phyloP scores from a whole-genome alignment of 1,140 invertebrate species.

The Andrena cerasifolii region DNA sequence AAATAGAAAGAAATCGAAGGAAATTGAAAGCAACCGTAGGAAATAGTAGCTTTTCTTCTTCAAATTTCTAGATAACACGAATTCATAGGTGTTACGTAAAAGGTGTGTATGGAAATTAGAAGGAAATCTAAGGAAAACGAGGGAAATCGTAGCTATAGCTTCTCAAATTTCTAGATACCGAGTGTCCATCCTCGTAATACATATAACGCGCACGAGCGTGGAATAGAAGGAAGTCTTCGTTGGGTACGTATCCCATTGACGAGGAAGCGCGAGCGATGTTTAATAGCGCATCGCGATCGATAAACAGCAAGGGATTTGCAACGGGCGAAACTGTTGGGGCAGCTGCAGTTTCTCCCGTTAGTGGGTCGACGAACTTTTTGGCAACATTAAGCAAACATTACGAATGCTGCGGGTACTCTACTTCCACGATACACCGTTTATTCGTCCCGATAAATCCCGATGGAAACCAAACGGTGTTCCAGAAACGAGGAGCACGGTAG shows the following conservation, averaged over 20 bases:
- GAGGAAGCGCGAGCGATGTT: not conserved
- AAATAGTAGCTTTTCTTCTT: not conserved
- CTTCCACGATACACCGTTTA: not conserved
- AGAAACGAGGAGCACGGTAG: not conserved
- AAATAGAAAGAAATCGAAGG: not conserved
- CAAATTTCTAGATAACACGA: not conserved
- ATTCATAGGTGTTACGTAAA: not conserved
- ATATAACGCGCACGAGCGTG: not conserved
- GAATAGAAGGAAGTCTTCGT: not conserved
- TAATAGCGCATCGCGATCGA: conserved; percentile 22
- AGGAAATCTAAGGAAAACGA: not conserved
- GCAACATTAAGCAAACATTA: conserved; percentile 48
- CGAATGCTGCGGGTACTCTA: conserved; percentile 13
- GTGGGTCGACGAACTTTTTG: conserved; percentile 55
- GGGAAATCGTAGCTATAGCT: not conserved
- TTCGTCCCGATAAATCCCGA: conserved; percentile 1
- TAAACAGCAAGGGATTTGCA: conserved; percentile 28
- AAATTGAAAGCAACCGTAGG: not conserved
- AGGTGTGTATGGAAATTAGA: not conserved
- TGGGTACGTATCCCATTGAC: too few relatives aligned
- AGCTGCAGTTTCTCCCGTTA: conserved; percentile 47
- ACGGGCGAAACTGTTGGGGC: conserved; percentile 16
- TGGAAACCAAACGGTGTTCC: not conserved
- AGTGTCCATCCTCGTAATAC: too few relatives aligned
- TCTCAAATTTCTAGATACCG: not conserved